Percentiles rank a stretch among this genome's conserved stretches.
These are phyloP conservation scores for Cataglyphis livida DNA, from an alignment of 2,888 invertebrate species.

Conservation along the genomic window DNA sequence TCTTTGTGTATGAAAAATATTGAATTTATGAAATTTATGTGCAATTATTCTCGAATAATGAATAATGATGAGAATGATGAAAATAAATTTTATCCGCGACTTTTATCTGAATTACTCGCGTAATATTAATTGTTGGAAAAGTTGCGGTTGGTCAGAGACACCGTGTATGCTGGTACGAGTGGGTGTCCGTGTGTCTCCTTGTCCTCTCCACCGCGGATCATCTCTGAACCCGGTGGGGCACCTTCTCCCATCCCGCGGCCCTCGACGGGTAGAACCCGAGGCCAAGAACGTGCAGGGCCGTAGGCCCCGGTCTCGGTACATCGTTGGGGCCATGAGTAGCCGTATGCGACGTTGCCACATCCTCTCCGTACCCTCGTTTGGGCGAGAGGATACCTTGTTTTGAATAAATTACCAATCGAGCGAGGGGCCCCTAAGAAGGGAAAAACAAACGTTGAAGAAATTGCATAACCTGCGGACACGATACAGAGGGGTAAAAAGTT, in stretches of 20 bases:
- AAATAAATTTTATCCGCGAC: background rate
- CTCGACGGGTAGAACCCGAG: conserved; percentile 75
- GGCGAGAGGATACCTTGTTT: conserved; percentile 72
- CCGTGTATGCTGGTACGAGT: conserved; percentile 64
- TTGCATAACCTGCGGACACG: background rate
- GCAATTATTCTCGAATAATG: background rate
- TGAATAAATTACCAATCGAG: conserved; percentile 77
- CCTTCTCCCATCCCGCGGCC: conserved; percentile 65
- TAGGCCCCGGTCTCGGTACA: conserved; percentile 73
- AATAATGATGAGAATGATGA: no score
- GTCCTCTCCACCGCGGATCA: conserved; percentile 59
- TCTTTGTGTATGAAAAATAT: background rate
- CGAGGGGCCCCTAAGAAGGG: background rate
- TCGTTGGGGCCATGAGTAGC: conserved; percentile 70
- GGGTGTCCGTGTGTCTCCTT: conserved; percentile 76
- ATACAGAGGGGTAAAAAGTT: background rate
- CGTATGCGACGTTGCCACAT: conserved; percentile 81
- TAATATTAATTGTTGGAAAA: background rate
- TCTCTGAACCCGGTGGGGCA: conserved; percentile 65
- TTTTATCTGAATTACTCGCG: background rate
- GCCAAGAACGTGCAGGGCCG: conserved; percentile 79
- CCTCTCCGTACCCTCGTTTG: conserved; percentile 68
- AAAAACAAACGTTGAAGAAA: background rate
- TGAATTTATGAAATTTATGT: background rate
- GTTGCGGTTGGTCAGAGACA: conserved; percentile 21